phyloP scores from a whole-genome alignment of 2,113 vertebrate species.

The Prinia subflava region DNA sequence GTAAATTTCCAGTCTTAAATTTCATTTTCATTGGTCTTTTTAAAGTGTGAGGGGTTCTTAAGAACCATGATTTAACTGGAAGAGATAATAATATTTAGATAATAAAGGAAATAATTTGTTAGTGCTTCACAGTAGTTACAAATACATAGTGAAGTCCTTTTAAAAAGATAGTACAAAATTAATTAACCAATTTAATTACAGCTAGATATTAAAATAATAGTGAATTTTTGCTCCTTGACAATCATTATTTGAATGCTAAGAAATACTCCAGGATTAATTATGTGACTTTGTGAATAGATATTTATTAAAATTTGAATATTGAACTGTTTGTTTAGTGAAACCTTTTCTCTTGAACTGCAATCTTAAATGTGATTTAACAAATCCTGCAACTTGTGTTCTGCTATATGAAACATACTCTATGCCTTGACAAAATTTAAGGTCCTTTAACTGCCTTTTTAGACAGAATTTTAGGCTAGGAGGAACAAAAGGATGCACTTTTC shows the following conservation, averaged over 20 bases:
- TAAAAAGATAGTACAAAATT: background rate
- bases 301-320: background rate
- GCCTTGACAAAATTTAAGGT: constrained; percentile 32
- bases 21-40: background rate
- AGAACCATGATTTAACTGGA: background rate
- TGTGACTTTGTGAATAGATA: background rate
- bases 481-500: constrained; percentile 69
- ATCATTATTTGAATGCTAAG: background rate
- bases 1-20: background rate
- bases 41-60: background rate
- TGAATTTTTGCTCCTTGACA: background rate
- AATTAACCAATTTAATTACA: background rate
- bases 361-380: background rate
- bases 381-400: background rate
- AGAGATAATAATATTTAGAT: background rate
- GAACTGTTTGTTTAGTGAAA: background rate
- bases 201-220: background rate
- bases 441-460: constrained; percentile 32
- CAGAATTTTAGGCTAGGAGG: constrained; percentile 36
- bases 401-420: background rate
- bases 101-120: background rate
- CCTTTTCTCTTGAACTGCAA: background rate
- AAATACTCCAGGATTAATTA: background rate
- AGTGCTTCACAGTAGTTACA: background rate
- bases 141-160: background rate